A percentile compares a stretch with the other conserved stretches of the same genome.
Conservation (phyloP, 2,113 vertebrate species). For the Mustela lutreola region DNA sequence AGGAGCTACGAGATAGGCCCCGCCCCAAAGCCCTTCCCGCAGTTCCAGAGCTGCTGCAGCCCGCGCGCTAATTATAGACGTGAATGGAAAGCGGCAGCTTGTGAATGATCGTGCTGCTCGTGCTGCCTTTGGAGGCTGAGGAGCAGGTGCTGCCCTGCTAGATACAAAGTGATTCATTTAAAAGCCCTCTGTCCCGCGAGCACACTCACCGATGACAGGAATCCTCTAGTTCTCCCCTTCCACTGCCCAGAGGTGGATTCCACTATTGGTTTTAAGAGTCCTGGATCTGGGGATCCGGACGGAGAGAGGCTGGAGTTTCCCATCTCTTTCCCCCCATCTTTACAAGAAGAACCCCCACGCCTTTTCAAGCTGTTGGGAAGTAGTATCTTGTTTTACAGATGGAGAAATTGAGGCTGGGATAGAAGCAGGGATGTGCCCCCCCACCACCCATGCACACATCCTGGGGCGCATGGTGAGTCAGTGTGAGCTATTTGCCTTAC, state of each 20-base stretch:
- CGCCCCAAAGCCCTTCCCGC: neutral
- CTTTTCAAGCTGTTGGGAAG: neutral
- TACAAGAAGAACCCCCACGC: neutral
- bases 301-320: neutral
- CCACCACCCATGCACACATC: too few species aligned
- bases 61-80: constrained; percentile 75
- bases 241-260: neutral
- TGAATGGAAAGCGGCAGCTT: constrained; percentile 81
- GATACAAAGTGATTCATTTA: constrained; percentile 68
- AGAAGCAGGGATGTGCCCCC: neutral
- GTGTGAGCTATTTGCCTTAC: neutral
- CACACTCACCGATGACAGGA: neutral
- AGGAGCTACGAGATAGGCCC: neutral
- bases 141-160: constrained; percentile 79
- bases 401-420: constrained; percentile 49
- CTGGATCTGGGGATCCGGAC: neutral
- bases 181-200: constrained; percentile 37
- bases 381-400: neutral
- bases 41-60: neutral
- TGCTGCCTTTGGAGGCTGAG: constrained; percentile 60
- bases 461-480: neutral
- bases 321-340: neutral
- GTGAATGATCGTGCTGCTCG: constrained; percentile 75
- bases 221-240: neutral
- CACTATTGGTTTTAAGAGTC: neutral